Evolutionary conservation across 2,113 vertebrate genomes (phyloP).

Genomic region (Clarias batrachus): DNA sequence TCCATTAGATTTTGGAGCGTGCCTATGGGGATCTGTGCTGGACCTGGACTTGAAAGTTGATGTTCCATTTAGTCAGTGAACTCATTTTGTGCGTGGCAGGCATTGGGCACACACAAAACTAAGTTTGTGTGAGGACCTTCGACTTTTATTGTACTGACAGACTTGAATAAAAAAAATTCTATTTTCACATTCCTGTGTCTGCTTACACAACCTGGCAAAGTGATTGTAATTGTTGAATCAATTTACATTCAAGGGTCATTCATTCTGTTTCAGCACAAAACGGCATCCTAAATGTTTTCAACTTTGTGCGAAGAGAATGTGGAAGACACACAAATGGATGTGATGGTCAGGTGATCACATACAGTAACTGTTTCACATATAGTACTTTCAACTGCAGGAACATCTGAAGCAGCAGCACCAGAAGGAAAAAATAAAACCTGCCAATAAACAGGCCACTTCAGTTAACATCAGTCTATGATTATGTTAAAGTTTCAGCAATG

Average conservation of each 20-base stretch:
- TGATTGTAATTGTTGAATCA: too few relatives aligned
- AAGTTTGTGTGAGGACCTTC: too few relatives aligned
- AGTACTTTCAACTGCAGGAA: background rate
- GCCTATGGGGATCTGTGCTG: background rate
- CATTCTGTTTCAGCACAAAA: too few relatives aligned
- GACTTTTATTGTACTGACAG: too few relatives aligned
- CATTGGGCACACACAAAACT: too few relatives aligned
- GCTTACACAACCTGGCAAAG: too few relatives aligned
- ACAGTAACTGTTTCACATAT: background rate
- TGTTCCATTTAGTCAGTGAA: background rate
- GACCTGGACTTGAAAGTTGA: background rate
- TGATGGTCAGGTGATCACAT: background rate
- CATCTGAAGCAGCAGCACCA: background rate
- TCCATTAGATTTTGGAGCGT: background rate
- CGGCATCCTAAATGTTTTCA: background rate
- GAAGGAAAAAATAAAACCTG: background rate
- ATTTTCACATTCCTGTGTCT: too few relatives aligned
- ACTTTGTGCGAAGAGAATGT: background rate
- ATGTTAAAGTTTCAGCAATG: background rate
- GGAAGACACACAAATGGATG: background rate
- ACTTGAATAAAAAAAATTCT: too few relatives aligned
- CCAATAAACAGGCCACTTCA: background rate
- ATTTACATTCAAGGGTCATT: background rate
- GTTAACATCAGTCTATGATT: background rate
- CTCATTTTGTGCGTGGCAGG: background rate